Conservation (phyloP, 2,888 invertebrate species). For the Romanomermis culicivorax region DNA sequence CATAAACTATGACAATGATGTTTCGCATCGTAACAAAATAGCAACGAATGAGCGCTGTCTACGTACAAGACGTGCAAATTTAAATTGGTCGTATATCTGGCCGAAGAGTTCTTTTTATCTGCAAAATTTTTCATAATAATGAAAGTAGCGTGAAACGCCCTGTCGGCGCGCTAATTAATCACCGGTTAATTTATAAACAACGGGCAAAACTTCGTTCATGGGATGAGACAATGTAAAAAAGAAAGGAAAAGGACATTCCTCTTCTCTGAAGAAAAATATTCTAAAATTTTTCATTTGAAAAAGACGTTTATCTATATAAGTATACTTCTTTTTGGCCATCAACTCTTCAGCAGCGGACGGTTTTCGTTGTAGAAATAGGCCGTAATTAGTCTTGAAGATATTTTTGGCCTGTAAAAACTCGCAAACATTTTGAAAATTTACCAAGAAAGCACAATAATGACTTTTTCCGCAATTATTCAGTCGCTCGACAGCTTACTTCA, state of each 20-base stretch:
- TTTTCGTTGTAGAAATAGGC: too few species aligned
- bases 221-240: slow-evolving; percentile 71
- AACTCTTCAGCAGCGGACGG: too few species aligned
- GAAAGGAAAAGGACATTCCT: slow-evolving; percentile 40
- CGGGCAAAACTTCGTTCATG: slow-evolving; percentile 66
- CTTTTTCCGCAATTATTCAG: too few species aligned
- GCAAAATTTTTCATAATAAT: background rate
- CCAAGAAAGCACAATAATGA: too few species aligned
- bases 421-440: too few species aligned
- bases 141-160: too few species aligned
- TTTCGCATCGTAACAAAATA: background rate
- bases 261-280: slow-evolving; percentile 5
- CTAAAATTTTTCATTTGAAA: background rate
- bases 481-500: too few species aligned
- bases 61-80: background rate
- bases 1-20: background rate
- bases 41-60: background rate
- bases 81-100: background rate
- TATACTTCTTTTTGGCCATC: too few species aligned
- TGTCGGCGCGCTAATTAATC: too few species aligned
- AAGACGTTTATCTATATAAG: too few species aligned
- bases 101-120: background rate
- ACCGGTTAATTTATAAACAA: slow-evolving; percentile 33
- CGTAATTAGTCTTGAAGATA: too few species aligned
- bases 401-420: too few species aligned